phyloP scores from a whole-genome alignment of 2,113 vertebrate species.

The Podilymbus podiceps region DNA sequence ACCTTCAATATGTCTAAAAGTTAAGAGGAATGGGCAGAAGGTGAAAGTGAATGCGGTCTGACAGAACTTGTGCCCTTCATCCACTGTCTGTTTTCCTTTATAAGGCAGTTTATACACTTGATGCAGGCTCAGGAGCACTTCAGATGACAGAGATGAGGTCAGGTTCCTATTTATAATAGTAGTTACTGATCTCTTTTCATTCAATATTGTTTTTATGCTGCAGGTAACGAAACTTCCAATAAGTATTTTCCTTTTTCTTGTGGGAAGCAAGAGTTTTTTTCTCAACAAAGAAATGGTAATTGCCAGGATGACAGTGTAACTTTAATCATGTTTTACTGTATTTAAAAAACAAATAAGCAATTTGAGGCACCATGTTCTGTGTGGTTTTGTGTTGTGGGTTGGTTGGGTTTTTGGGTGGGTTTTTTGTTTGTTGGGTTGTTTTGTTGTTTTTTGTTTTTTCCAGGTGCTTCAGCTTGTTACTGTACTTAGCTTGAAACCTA shows the following conservation, averaged over 20 bases:
- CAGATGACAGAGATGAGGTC: neutral
- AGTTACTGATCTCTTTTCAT: neutral
- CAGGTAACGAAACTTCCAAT: neutral
- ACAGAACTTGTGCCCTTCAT: neutral
- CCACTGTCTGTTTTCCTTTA: fast-evolving
- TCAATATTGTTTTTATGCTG: neutral
- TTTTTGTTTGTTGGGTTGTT: too few species aligned
- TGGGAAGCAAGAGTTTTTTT: neutral
- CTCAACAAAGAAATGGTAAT: neutral
- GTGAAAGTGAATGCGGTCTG: neutral
- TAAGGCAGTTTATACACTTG: neutral
- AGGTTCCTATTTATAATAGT: neutral
- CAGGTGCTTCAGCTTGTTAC: neutral
- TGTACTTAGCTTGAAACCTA: neutral
- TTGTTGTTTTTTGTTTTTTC: too few species aligned
- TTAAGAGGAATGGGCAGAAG: neutral
- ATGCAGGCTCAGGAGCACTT: neutral
- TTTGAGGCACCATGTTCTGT: neutral
- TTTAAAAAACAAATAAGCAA: neutral
- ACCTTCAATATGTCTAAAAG: neutral
- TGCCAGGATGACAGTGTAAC: neutral
- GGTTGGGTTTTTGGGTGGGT: neutral
- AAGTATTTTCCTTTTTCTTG: neutral
- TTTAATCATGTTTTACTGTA: neutral
- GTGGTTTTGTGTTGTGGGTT: neutral